Base-by-base conservation (phyloP, 1,140 invertebrate genomes). In the Lethrus apterus region DNA sequence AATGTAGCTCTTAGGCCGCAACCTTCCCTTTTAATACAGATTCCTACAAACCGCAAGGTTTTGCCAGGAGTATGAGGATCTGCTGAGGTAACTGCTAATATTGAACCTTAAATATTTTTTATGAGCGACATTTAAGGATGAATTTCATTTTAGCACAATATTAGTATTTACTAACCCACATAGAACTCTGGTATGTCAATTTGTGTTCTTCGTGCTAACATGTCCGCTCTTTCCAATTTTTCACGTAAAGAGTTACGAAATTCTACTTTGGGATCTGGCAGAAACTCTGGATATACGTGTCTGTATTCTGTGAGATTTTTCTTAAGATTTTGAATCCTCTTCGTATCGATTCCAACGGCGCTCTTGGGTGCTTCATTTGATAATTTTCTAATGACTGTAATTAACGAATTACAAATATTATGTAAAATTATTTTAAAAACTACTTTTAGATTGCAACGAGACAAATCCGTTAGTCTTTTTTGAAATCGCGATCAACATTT, bases 161-260 rank as follows among this genome's bases (percentile, higher is more conserved):
- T 38, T 8, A 15, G 14, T 14, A 14, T 41, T 41, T 43, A 69
- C 83, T 70, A 67, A 86, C 87, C 94, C 61, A 97, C 93, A 75
- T 97, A 98, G 74, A 98, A 98, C 67, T 97, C 93, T 2, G 96
- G 96, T 53, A 99, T 88, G 62, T 88, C 81, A 46, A 99, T 75
- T 48, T 86, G 71, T 44, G 68, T 70, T 59, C 93, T 77, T 47
- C 96, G 74, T 36, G 82, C 80, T 1, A 98, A 56, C 95, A 99
- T 98, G 66, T 99, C 96, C 40, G 76, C 70, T 45, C 94, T 74
- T 61, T 98, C 93, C 8, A 99, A 65, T 65, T 84, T 91, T 67
- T 99, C 95, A 51, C 81, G 70, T 0, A 98, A 59, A 13, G 68
- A 56, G 70, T 98, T 93, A 49, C 95, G 69, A 61, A 77, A 81